Percentiles rank a stretch among this genome's conserved stretches.
phyloP scores from a whole-genome alignment of 2,113 vertebrate species.

The Plotosus lineatus region DNA sequence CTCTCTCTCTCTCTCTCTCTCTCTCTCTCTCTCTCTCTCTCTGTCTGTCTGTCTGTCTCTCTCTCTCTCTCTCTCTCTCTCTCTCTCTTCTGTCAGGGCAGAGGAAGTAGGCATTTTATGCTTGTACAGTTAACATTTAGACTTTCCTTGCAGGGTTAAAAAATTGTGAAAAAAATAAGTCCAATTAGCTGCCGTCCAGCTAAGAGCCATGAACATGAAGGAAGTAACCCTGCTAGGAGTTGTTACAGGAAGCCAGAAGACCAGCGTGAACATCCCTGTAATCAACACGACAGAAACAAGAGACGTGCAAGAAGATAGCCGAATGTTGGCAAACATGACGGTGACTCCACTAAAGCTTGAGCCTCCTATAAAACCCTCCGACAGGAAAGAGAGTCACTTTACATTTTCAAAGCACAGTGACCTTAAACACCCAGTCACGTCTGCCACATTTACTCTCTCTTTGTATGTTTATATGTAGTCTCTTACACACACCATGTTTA shows the following conservation, averaged over 20 bases:
- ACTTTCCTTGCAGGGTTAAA: neutral
- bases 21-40: too few species aligned
- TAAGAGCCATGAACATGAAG: neutral
- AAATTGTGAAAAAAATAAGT: neutral
- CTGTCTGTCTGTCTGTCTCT: too few species aligned
- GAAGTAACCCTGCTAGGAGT: conserved; percentile 6
- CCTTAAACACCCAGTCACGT: neutral
- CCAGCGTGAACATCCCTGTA: conserved; percentile 10
- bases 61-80: neutral
- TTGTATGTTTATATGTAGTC: neutral
- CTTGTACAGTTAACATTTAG: conserved; percentile 23
- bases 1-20: too few species aligned
- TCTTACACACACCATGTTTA: neutral
- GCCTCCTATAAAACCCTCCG: neutral
- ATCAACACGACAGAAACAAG: conserved; percentile 10
- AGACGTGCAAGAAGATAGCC: neutral
- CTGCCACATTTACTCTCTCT: neutral
- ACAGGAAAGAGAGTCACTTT: neutral
- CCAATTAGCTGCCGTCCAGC: conserved; percentile 39
- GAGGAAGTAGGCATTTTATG: neutral
- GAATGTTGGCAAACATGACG: conserved; percentile 21
- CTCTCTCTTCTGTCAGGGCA: neutral
- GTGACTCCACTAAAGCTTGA: conserved; percentile 1
- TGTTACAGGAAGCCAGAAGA: conserved; percentile 28
- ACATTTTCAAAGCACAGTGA: neutral